Base-by-base conservation (phyloP, 2,888 invertebrate genomes). In the Ennomos quercinarius region DNA sequence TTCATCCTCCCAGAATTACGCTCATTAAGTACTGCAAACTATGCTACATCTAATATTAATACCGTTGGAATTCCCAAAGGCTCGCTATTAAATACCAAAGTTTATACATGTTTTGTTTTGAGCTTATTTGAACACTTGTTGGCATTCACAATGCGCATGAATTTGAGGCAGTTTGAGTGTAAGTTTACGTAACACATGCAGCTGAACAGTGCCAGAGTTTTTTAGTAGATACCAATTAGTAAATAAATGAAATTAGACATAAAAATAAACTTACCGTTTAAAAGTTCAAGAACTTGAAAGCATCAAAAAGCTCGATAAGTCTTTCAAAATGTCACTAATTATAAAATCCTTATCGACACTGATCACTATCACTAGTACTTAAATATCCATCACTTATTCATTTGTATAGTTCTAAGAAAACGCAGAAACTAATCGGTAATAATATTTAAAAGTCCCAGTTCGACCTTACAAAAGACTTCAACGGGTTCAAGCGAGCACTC, bases 401-500 rank as follows among this genome's bases (percentile, higher is more conserved):
- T 39, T 47, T 45, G 9, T 51, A 57, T 39, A 36, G 35, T 52
- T 55, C 11, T 37, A 54, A 6, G 8, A 39, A 55, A 63, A 44
- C 36, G n/a, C 56, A 44, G 37, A 40, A 49, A 41, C 36, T 43
- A 35, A 51, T 43, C 47, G 35, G 10, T 17, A 53, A 35, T 41
- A 57, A 36, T 50, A 11, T 57, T 40, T 39, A 10, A 57, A 55
- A 56, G 54, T 70, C 44, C 42, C 64, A 55, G 49, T 51, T 55
- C 64, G 65, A 40, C 71, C 68, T 67, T 75, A 71, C 62, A 74
- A 79, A 77, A 78, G 82, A 83, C 68, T 77, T 82, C 71, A 84
- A 86, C 81, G 81, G 59, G 77, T 51, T 62, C 71, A 63, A 70
- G 76, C 89, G 89, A 78, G 88, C 83, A 81, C 78, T 74, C 84